Conservation (phyloP, 92 coral and sea anemone genomes). For the Hydrozoanthus gracilis region DNA sequence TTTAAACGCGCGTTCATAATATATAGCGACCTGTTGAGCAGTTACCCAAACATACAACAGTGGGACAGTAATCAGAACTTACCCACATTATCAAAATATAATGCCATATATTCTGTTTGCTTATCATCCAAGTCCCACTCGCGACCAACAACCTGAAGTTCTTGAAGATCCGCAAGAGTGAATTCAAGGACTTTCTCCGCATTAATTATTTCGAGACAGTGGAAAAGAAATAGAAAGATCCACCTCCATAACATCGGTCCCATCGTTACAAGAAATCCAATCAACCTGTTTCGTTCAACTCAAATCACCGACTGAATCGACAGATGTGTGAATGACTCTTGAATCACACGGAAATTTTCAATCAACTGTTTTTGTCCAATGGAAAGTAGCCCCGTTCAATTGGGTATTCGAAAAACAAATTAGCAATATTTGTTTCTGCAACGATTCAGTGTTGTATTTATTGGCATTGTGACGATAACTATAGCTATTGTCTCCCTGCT, state of each 20-base stretch:
- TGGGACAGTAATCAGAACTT: background rate
- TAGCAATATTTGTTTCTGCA: background rate
- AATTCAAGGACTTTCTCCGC: background rate
- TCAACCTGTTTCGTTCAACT: background rate
- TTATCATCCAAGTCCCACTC: background rate
- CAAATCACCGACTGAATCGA: background rate
- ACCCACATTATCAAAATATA: constrained; percentile 14
- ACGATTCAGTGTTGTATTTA: background rate
- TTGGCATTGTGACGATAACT: background rate
- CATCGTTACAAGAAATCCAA: background rate
- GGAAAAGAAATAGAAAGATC: background rate
- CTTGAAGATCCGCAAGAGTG: background rate
- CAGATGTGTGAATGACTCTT: constrained; percentile 34
- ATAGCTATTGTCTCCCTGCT: too few species aligned
- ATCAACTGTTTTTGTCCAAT: constrained; percentile 4
- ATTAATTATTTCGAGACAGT: background rate
- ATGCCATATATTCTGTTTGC: background rate
- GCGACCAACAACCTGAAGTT: background rate
- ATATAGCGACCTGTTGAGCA: background rate
- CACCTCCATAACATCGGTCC: background rate
- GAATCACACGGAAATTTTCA: constrained; percentile 43
- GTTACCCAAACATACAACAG: background rate
- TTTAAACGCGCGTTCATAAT: too few species aligned
- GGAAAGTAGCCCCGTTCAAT: constrained; percentile 32
- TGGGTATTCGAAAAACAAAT: background rate